Evolutionary conservation across 35 echinoderm and acorn worm genomes (phyloP), one percentile per base, ranked within the genome.

Genomic region (Patiria miniata): DNA sequence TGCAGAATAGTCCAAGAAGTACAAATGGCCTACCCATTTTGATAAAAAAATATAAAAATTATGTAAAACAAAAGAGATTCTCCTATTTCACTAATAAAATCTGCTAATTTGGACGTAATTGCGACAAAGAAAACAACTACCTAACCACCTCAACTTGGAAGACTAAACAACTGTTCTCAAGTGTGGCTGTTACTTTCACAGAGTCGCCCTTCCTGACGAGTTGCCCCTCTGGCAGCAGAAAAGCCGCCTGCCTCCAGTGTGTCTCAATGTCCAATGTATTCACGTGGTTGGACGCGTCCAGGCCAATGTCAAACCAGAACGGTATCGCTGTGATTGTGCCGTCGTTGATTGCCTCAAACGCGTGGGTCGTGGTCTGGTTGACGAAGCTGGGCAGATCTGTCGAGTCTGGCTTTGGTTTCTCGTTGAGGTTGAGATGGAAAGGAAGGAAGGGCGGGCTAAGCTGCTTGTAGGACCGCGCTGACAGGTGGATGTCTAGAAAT

Each of bases 351-450:
- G 59, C 59, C 29, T 86, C 58, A 40, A 86, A 38, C 1, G 17
- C 16, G 4, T 37, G 8, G 37, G 61, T 40, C 59, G 19, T 73
- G 4, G 65, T 44, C 18, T 68, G 84, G 37, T 86, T 73, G 36
- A 86, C 53, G 23, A 61, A 77, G 34, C 53, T 36, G 2, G 84
- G 84, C 7, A 86, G 55, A 37, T 52, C 54, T 12, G 30, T 23
- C 6, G 55, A 29, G 21, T 26, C 84, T 44, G 51, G 34, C 23
- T 65, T 8, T 65, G n/a, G 37, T 22, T 26, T 58, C 40, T 86
- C 53, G 28, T 86, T 86, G 61, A 86, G 51, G 39, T 86, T 26
- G 16, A 86, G 40, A 77, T 86, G 59, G 1, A 86, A 86, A 16
- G 51, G 9, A 1, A 86, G 22, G 61, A 86, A 86, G 32, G 84